Evolutionary conservation across 53 echinoderm and acorn worm species (phyloP).

Genomic region (Arbacia lixula): DNA sequence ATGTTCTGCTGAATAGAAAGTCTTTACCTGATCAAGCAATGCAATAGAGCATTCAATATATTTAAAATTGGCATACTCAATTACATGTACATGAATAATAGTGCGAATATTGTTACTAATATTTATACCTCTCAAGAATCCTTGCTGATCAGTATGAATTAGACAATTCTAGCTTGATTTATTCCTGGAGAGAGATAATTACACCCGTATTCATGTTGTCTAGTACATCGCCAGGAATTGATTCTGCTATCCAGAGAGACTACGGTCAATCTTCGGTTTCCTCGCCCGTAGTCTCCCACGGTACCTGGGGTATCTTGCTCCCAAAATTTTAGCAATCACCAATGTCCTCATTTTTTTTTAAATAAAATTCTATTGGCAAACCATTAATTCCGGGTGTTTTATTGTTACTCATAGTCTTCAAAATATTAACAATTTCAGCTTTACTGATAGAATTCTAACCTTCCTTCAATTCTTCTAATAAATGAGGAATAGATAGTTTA

Average conservation of each 20-base stretch:
- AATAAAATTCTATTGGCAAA: conserved; percentile 64
- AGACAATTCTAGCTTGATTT: too few species aligned
- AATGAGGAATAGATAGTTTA: background rate
- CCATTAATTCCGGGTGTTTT: conserved; percentile 72
- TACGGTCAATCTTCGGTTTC: too few species aligned
- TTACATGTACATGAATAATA: conserved; percentile 14
- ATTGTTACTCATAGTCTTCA: conserved; percentile 64
- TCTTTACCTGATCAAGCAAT: conserved; percentile 38
- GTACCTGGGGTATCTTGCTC: too few species aligned
- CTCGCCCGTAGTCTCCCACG: too few species aligned
- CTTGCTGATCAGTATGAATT: too few species aligned
- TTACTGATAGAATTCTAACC: conserved; percentile 41
- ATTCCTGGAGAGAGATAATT: too few species aligned
- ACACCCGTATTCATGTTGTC: too few species aligned
- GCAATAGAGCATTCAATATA: background rate
- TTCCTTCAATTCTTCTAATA: conserved; percentile 30
- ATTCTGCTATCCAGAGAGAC: too few species aligned
- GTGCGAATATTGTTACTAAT: conserved; percentile 34
- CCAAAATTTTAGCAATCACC: conserved; percentile 20
- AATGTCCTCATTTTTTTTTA: conserved; percentile 56
- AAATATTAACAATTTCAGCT: conserved; percentile 42
- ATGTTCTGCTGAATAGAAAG: conserved; percentile 39
- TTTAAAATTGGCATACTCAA: background rate
- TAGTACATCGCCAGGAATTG: too few species aligned
- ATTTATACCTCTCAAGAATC: conserved; percentile 1